Conservation (phyloP, 2,113 vertebrate genomes). For the Microtus montanus region DNA sequence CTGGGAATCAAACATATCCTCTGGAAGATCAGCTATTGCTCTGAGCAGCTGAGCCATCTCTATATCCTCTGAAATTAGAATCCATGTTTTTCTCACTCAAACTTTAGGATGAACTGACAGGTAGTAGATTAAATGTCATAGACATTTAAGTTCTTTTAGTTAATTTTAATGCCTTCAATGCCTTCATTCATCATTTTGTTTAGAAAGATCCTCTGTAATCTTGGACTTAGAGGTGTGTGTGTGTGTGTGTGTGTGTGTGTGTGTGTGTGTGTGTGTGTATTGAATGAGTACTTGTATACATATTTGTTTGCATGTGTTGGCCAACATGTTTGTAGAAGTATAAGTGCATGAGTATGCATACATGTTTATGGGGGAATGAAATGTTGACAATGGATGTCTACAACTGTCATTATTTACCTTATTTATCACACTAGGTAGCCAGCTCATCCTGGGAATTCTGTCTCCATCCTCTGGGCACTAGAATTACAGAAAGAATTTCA, state of each 20-base stretch:
- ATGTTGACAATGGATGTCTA: not conserved
- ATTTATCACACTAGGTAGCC: too few relatives aligned
- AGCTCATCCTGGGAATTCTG: not conserved
- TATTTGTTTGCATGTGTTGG: not conserved
- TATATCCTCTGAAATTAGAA: not conserved
- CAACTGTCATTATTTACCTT: not conserved
- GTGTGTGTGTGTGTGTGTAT: not conserved
- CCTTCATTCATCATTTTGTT: not conserved
- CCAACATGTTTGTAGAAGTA: too few relatives aligned
- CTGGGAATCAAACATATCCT: not conserved
- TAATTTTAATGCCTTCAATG: not conserved
- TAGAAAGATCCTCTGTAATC: not conserved
- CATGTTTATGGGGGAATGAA: too few relatives aligned
- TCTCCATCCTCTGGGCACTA: not conserved
- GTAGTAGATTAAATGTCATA: not conserved
- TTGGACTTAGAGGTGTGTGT: not conserved
- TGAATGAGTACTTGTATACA: not conserved
- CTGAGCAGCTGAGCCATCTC: not conserved
- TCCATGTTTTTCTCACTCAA: not conserved
- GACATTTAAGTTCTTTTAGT: slow-evolving; percentile 2
- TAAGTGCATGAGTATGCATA: too few relatives aligned
- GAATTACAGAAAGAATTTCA: not conserved
- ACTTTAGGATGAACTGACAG: not conserved
- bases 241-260: not conserved
- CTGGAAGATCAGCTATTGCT: not conserved